Evolutionary conservation across 2,888 invertebrate genomes (phyloP), one percentile per base, ranked within the genome.

Genomic region (Serrognathus titanus): DNA sequence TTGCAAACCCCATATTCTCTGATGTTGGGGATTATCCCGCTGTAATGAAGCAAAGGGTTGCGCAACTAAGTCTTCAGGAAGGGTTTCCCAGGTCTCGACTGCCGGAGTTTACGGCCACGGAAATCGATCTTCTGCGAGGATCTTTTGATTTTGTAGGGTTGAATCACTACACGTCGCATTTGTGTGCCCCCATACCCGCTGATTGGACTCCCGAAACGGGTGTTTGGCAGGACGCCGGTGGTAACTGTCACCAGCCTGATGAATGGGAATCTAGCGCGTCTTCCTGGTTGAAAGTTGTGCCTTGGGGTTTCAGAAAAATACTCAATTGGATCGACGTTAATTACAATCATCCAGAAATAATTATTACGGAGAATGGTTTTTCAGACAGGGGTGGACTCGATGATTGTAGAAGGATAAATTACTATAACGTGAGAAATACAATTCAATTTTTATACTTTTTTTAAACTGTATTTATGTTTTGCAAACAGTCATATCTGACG

Each of bases 111-210:
- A 73, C 76, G 0, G 31, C 62, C 7, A 62, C 75, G 13, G 81
- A 82, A 77, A 73, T 81, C 8, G 57, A 73, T 35, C 65, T 70
- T 9, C 74, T 82, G 43, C 67, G 66, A 68, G 84, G 80, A 67
- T 80, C 80, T 61, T 80, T 67, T 60, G 89, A 89, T 70, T 88
- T 86, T 72, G 77, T 88, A 31, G 88, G 86, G 0, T 64, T 89
- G 6, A 89, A 88, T 67, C 80, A 85, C 53, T 89, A 86, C 71
- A 81, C 85, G 0, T 78, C 82, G 0, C 36, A 4, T 13, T 6
- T 53, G 11, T 57, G 57, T 36, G 45, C 51, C 2, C 7, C 47
- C 1, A n/a, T 37, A 10, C 41, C 41, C 31, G 16, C 11, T 6
- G 48, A 45, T 40, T 16, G 31, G 37, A 36, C 31, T 8, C 48